These are phyloP conservation scores for Caenorhabditis drosophilae DNA, from an alignment of 2,888 invertebrate genomes.

Conservation along the genomic window DNA sequence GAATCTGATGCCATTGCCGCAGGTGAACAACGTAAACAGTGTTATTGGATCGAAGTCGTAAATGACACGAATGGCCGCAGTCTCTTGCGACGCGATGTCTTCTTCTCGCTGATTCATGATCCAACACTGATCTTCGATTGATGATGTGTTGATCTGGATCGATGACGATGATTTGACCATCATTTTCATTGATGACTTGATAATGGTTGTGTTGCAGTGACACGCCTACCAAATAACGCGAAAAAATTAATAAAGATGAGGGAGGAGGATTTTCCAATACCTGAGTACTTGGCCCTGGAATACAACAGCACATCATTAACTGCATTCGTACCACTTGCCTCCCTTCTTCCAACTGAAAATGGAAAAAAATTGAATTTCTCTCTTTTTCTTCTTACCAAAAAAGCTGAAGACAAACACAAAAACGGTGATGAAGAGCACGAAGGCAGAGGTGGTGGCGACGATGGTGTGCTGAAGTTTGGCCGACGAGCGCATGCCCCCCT, in stretches of 20 bases:
- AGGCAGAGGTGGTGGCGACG: not conserved
- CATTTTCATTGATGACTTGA: too few relatives aligned
- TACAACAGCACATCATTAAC: conserved; percentile 5
- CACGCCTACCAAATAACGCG: too few relatives aligned
- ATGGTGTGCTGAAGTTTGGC: not conserved
- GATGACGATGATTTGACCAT: conserved; percentile 18
- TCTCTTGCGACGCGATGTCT: conserved; percentile 51
- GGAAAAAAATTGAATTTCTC: not conserved
- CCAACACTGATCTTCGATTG: not conserved
- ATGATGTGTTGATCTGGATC: not conserved
- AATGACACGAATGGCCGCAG: conserved; percentile 56
- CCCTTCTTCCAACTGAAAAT: not conserved
- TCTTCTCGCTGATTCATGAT: conserved; percentile 8
- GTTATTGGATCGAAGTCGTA: conserved; percentile 51
- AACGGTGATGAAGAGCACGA: not conserved
- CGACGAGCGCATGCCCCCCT: not conserved
- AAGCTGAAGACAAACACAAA: not conserved
- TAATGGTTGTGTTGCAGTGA: too few relatives aligned
- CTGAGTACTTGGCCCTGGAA: conserved; percentile 45
- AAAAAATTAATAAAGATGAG: too few relatives aligned
- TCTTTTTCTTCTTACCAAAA: not conserved
- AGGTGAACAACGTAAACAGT: conserved; percentile 44
- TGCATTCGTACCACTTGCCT: conserved; percentile 2
- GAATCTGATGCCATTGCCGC: conserved; percentile 44
- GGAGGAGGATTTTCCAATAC: conserved; percentile 32